phyloP scores from a whole-genome alignment of 2,797 vertebrate genomes.

The Anas acuta region DNA sequence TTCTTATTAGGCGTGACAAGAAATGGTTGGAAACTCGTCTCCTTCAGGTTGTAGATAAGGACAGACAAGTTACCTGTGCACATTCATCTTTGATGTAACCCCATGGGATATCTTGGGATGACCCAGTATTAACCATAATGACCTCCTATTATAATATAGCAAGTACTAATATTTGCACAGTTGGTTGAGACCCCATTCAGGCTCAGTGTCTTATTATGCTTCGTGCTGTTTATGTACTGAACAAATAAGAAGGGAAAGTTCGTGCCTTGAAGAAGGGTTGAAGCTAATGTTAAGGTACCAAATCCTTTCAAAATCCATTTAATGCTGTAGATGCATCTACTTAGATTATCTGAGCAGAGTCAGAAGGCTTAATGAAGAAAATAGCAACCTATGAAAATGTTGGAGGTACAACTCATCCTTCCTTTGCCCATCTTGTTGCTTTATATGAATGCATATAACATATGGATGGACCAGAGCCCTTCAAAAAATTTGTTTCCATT shows the following conservation, averaged over 20 bases:
- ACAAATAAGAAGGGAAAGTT: slow-evolving; percentile 27
- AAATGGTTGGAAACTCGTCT: slow-evolving; percentile 14
- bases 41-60: not conserved
- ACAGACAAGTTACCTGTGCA: not conserved
- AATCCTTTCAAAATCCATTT: slow-evolving; percentile 41
- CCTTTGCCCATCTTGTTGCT: not conserved
- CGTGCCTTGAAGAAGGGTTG: not conserved
- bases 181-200: slow-evolving; percentile 14
- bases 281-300: not conserved
- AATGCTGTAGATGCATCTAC: not conserved
- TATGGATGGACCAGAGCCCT: not conserved
- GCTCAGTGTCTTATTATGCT: not conserved
- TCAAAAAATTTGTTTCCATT: not conserved
- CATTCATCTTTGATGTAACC: not conserved
- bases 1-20: slow-evolving; percentile 6
- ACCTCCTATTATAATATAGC: slow-evolving; percentile 46
- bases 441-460: not conserved
- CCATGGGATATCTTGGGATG: not conserved
- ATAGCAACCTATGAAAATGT: not conserved
- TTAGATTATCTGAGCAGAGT: not conserved
- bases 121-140: slow-evolving; percentile 17
- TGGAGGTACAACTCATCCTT: not conserved
- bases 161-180: slow-evolving; percentile 60
- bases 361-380: slow-evolving; percentile 26
- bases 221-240: not conserved